Conservation (phyloP, 2,113 vertebrate genomes). For the Pedionomus torquatus region DNA sequence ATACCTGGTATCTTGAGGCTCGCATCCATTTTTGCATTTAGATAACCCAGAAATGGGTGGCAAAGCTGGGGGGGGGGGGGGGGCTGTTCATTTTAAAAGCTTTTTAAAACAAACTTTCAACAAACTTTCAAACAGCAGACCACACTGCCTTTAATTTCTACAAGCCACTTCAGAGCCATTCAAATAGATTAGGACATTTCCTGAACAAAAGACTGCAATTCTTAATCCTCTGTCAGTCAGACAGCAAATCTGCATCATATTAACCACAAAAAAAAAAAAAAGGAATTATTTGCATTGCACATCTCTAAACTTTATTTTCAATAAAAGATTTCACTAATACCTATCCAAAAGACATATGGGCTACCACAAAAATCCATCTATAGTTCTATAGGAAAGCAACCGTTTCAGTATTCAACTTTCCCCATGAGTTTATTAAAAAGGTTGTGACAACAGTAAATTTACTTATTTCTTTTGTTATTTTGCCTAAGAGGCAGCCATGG, state of each 20-base stretch:
- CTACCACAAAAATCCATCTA: not conserved
- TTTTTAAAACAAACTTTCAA: not conserved
- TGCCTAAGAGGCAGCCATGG: not conserved
- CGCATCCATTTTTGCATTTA: not conserved
- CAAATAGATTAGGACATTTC: not conserved
- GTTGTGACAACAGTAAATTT: not conserved
- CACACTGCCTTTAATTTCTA: not conserved
- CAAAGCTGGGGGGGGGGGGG: not conserved
- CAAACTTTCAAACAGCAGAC: not conserved
- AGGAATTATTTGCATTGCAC: not conserved
- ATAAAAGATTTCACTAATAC: not conserved
- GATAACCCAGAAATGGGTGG: not conserved
- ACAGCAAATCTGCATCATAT: not conserved
- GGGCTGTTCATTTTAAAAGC: not conserved
- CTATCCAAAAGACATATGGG: not conserved
- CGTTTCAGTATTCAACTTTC: not conserved
- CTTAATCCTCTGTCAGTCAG: not conserved
- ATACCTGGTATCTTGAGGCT: accelerated
- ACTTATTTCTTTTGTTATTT: not conserved
- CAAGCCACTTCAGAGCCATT: not conserved
- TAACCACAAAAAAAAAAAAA: not conserved
- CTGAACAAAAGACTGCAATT: not conserved
- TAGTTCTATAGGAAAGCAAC: not conserved
- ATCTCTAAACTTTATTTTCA: not conserved
- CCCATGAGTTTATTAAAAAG: not conserved